Conservation (phyloP, 2,113 vertebrate genomes). For the Rhinoderma darwinii region DNA sequence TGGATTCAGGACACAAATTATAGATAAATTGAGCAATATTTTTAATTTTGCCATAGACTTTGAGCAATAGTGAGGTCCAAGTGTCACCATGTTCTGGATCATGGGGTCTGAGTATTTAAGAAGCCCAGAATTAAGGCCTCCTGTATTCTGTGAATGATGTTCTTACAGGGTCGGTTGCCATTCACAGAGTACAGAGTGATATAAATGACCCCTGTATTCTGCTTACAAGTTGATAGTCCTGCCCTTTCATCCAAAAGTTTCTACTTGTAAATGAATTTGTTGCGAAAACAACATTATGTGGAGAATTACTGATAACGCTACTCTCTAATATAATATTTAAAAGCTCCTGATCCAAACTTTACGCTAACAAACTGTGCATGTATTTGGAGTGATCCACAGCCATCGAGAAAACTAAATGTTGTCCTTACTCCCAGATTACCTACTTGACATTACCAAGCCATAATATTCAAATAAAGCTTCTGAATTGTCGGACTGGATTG, state of each 20-base stretch:
- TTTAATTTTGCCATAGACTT: too few species aligned
- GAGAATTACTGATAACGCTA: neutral
- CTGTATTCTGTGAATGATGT: too few species aligned
- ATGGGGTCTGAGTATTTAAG: too few species aligned
- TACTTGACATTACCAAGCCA: neutral
- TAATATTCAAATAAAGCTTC: neutral
- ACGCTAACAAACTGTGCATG: too few species aligned
- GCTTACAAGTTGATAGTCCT: neutral
- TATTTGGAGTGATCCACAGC: too few species aligned
- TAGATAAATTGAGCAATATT: too few species aligned
- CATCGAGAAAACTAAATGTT: too few species aligned
- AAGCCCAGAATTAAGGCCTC: too few species aligned
- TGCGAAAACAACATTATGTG: neutral
- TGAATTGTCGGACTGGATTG: neutral
- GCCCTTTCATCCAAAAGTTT: neutral
- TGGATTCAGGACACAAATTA: too few species aligned
- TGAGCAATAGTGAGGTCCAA: too few species aligned
- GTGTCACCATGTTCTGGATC: too few species aligned
- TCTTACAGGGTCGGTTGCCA: too few species aligned
- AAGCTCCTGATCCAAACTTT: neutral
- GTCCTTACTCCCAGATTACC: neutral
- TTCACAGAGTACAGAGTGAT: neutral
- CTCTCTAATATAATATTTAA: neutral
- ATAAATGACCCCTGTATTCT: neutral
- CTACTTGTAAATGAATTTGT: neutral